Percentiles rank a stretch among this genome's conserved stretches.
phyloP scores from a whole-genome alignment of 2,888 invertebrate species.

The Pollenia griseotomentosa region DNA sequence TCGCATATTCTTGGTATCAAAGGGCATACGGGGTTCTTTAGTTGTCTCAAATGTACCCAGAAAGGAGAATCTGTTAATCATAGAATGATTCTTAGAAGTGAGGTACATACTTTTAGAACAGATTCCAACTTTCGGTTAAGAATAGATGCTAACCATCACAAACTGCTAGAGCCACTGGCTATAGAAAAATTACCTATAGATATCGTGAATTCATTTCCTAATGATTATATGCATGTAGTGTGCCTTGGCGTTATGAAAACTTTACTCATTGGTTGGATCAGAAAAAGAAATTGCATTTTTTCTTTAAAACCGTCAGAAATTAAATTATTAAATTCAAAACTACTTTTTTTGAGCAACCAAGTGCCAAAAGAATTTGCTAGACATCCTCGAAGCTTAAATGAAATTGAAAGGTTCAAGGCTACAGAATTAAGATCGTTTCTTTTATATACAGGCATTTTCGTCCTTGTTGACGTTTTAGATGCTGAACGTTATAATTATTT shows the following conservation, averaged over 20 bases:
- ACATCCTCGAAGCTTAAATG: conserved; percentile 45
- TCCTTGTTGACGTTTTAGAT: conserved; percentile 52
- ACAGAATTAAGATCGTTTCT: conserved; percentile 61
- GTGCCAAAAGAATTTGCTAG: conserved; percentile 62
- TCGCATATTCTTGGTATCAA: conserved; percentile 46
- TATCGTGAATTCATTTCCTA: no score
- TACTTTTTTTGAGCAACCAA: conserved; percentile 50
- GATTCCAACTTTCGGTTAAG: conserved; percentile 52
- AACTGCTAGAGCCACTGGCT: conserved; percentile 41
- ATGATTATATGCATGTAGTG: conserved; percentile 65
- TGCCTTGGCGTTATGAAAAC: conserved; percentile 58
- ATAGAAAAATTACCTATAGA: conserved; percentile 63
- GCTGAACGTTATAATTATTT: conserved; percentile 52
- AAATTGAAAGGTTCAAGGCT: conserved; percentile 62
- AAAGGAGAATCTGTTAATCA: conserved; percentile 45
- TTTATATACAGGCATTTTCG: conserved; percentile 58
- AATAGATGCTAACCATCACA: conserved; percentile 55
- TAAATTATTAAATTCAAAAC: conserved; percentile 47
- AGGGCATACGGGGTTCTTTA: conserved; percentile 18
- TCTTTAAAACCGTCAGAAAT: conserved; percentile 41
- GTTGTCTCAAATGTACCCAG: conserved; percentile 49
- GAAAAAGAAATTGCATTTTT: conserved; percentile 22
- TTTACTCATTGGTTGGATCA: conserved; percentile 48
- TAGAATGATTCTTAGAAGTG: conserved; percentile 50
- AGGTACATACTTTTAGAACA: conserved; percentile 45